These are phyloP conservation scores for Cerastoderma edule DNA, from an alignment of 2,888 invertebrate species.

Conservation along the genomic window DNA sequence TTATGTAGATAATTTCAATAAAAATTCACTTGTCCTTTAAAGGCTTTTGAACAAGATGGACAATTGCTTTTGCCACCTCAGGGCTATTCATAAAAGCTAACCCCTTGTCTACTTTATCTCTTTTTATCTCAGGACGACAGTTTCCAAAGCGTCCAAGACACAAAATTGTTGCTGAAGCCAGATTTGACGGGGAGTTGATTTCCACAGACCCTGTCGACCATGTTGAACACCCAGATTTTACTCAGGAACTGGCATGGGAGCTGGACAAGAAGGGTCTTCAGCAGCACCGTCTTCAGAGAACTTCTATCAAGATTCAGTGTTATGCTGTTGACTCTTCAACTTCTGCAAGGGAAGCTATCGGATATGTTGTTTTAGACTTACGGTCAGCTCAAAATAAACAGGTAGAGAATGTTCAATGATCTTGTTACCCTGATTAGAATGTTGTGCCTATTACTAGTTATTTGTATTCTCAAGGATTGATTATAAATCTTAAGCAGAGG, in stretches of 20 bases:
- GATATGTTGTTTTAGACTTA: slow-evolving; percentile 84
- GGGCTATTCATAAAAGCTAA: too few relatives aligned
- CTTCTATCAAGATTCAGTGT: slow-evolving; percentile 84
- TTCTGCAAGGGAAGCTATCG: slow-evolving; percentile 82
- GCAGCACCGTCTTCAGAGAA: slow-evolving; percentile 83
- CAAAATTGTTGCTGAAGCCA: slow-evolving; percentile 83
- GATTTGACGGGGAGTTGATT: slow-evolving; percentile 84
- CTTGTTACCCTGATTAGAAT: too few relatives aligned
- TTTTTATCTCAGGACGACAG: slow-evolving; percentile 78
- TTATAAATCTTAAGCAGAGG: too few relatives aligned
- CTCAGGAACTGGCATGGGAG: slow-evolving; percentile 85
- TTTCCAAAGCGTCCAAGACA: slow-evolving; percentile 83
- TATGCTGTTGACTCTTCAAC: slow-evolving; percentile 81
- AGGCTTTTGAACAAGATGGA: too few relatives aligned
- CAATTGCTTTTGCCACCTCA: too few relatives aligned
- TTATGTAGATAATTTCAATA: too few relatives aligned
- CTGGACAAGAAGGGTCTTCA: slow-evolving; percentile 83
- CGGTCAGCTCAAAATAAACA: slow-evolving; percentile 81
- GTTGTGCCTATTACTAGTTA: background rate
- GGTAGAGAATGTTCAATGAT: slow-evolving; percentile 55
- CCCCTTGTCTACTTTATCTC: background rate
- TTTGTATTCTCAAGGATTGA: too few relatives aligned
- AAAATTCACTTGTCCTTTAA: too few relatives aligned
- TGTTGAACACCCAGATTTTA: slow-evolving; percentile 82
- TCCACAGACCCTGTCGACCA: slow-evolving; percentile 84